phyloP scores from a whole-genome alignment of 2,113 vertebrate species.

The Dicaeum eximium region DNA sequence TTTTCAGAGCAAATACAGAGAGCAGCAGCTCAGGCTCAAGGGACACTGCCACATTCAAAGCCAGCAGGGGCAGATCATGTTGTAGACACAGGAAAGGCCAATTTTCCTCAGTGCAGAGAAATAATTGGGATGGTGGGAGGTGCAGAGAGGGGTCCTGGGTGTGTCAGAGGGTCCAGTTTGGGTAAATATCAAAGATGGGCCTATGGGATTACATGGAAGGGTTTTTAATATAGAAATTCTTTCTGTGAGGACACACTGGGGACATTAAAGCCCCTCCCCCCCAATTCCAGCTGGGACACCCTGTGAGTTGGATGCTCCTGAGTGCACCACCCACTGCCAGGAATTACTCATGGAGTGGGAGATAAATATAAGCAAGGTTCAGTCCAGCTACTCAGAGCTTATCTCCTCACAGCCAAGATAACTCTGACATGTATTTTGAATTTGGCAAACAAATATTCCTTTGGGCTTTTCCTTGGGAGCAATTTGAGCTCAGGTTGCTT shows the following conservation, averaged over 20 bases:
- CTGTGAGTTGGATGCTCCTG: accelerated
- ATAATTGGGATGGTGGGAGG: neutral
- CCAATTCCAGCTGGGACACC: neutral
- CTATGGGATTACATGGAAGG: neutral
- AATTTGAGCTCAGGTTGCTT: neutral
- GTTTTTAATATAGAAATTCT: neutral
- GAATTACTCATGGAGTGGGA: neutral
- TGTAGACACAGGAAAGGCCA: neutral
- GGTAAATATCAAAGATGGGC: neutral
- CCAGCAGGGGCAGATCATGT: accelerated
- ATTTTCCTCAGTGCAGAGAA: neutral
- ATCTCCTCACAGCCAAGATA: neutral
- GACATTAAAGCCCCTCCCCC: neutral
- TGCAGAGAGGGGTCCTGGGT: neutral
- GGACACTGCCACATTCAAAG: neutral
- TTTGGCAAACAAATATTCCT: neutral
- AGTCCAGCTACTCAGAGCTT: neutral
- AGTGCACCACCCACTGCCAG: neutral
- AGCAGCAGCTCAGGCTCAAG: neutral
- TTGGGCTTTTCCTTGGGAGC: neutral
- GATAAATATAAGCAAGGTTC: neutral
- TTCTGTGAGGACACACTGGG: neutral
- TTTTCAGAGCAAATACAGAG: neutral
- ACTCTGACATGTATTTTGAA: neutral
- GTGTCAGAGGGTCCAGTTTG: neutral